Conservation (phyloP, 2,113 vertebrate genomes). For the Abramis brama region DNA sequence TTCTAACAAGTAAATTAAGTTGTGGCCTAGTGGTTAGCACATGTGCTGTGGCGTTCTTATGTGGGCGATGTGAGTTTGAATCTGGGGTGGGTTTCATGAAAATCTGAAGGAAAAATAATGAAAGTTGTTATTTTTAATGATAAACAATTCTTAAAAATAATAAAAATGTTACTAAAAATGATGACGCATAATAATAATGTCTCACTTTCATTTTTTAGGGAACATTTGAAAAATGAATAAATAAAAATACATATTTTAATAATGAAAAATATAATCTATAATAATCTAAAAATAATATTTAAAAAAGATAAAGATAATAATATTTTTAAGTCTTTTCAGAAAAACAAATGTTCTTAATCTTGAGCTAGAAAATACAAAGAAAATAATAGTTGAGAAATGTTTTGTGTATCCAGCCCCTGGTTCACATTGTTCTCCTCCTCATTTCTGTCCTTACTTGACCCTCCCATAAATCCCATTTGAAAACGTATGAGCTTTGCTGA, state of each 20-base stretch:
- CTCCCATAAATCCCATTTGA: not conserved
- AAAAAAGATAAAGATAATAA: not conserved
- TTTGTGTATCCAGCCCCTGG: not conserved
- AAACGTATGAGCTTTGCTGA: not conserved
- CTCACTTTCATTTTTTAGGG: too few relatives aligned
- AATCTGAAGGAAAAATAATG: not conserved
- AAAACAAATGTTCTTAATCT: not conserved
- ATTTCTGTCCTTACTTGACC: not conserved
- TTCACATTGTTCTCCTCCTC: not conserved
- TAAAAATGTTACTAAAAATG: not conserved
- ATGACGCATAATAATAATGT: too few relatives aligned
- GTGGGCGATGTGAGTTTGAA: not conserved
- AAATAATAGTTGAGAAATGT: not conserved
- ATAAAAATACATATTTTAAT: not conserved
- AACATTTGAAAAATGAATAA: not conserved
- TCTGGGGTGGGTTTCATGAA: not conserved
- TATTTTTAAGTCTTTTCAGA: not conserved
- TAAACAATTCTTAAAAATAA: too few relatives aligned
- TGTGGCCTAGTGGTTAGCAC: not conserved
- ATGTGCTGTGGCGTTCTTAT: not conserved
- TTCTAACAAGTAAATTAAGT: not conserved
- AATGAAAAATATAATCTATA: not conserved
- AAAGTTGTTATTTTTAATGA: too few relatives aligned
- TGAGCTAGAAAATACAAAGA: not conserved
- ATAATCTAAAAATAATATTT: not conserved